Conservation (phyloP, 2,797 vertebrate species). For the Natrix natrix region DNA sequence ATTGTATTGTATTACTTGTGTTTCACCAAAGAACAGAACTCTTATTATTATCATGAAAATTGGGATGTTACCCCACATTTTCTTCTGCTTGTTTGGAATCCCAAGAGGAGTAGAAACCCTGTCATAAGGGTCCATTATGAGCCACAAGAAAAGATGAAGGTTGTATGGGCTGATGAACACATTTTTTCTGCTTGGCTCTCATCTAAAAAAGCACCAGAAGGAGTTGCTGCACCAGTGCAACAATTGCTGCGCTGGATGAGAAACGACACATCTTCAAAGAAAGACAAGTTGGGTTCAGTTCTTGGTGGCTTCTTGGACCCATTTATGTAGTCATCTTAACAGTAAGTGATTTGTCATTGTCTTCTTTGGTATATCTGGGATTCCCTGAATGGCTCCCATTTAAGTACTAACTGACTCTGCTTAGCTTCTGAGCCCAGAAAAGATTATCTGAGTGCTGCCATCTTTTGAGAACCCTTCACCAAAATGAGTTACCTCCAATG, state of each 20-base stretch:
- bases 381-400: background rate
- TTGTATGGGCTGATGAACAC: background rate
- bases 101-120: background rate
- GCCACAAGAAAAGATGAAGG: background rate
- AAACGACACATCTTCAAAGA: background rate
- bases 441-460: background rate
- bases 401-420: background rate
- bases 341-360: background rate
- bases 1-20: background rate
- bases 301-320: background rate
- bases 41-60: background rate
- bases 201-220: background rate
- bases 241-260: background rate
- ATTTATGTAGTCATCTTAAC: background rate
- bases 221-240: background rate
- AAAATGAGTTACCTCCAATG: conserved; percentile 76
- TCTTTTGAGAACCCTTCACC: background rate
- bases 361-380: background rate
- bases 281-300: background rate
- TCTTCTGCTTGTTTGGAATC: background rate
- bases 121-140: too few relatives aligned
- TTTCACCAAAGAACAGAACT: background rate
- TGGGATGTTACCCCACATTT: background rate
- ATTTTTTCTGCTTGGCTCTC: background rate
- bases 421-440: background rate